A percentile compares a stretch with the other conserved stretches of the same genome.
Conservation (phyloP, 2,113 vertebrate genomes). For the Oryzias celebensis region DNA sequence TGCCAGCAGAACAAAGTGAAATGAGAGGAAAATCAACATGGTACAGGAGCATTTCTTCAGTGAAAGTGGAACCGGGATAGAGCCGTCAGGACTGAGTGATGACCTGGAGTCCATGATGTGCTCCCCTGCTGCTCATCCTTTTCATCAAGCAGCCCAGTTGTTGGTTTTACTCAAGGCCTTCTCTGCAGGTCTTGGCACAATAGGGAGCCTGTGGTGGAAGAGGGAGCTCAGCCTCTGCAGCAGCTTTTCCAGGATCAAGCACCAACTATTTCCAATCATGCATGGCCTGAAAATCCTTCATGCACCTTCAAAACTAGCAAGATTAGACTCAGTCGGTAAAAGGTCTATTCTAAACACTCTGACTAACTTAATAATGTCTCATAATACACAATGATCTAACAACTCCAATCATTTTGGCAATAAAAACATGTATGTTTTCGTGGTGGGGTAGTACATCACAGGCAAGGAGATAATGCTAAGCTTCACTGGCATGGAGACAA, state of each 20-base stretch:
- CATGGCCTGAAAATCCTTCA: slow-evolving; percentile 44
- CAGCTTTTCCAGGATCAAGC: slow-evolving; percentile 58
- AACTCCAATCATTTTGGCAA: slow-evolving; percentile 49
- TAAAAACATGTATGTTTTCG: slow-evolving; percentile 60
- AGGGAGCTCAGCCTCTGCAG: slow-evolving; percentile 45
- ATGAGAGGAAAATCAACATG: slow-evolving; percentile 38
- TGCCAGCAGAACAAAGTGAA: slow-evolving; percentile 13
- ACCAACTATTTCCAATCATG: slow-evolving; percentile 59
- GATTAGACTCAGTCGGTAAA: slow-evolving; percentile 21
- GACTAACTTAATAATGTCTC: too few relatives aligned
- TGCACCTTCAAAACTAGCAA: slow-evolving; percentile 40
- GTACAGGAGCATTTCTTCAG: slow-evolving; percentile 42
- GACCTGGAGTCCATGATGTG: slow-evolving; percentile 54
- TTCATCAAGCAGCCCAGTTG: slow-evolving; percentile 74
- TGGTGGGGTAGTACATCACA: slow-evolving; percentile 57
- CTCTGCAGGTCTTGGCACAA: slow-evolving; percentile 70
- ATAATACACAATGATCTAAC: too few relatives aligned
- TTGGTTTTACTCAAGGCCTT: slow-evolving; percentile 74
- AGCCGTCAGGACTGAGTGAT: slow-evolving; percentile 64
- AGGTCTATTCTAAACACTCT: slow-evolving; percentile 31
- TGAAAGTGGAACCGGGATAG: slow-evolving; percentile 63
- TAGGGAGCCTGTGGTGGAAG: slow-evolving; percentile 53
- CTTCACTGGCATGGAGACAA: slow-evolving; percentile 66
- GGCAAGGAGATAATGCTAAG: slow-evolving; percentile 68
- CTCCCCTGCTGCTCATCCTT: slow-evolving; percentile 55